Evolutionary conservation across 1,140 invertebrate species (phyloP).

Genomic region (Drosophila seguyi): DNA sequence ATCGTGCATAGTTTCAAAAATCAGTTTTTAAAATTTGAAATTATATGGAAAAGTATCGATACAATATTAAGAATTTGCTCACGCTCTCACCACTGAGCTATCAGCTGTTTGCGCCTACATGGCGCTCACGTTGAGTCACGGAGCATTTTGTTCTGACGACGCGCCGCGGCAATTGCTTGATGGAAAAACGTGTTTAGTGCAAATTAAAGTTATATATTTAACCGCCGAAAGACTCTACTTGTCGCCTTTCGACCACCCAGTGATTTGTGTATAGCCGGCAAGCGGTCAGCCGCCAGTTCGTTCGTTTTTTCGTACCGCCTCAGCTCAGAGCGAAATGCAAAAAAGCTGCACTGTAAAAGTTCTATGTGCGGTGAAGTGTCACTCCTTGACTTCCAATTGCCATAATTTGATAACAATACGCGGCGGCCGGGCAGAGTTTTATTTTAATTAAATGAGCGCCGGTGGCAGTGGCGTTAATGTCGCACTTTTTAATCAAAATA

Average conservation of each 20-base stretch:
- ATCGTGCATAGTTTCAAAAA: too few species aligned
- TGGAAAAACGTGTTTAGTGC: slow-evolving; percentile 66
- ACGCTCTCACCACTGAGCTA: neutral
- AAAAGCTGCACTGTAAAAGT: slow-evolving; percentile 46
- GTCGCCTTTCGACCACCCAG: too few species aligned
- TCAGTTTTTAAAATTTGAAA: neutral
- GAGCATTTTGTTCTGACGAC: slow-evolving; percentile 32
- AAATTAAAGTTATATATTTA: slow-evolving; percentile 19
- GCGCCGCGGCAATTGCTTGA: slow-evolving; percentile 2
- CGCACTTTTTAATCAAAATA: slow-evolving; percentile 32
- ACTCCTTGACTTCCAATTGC: slow-evolving; percentile 26
- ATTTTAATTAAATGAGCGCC: slow-evolving; percentile 26
- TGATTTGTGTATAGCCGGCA: slow-evolving; percentile 5
- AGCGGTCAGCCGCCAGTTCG: neutral
- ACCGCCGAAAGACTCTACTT: neutral
- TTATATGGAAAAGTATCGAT: neutral
- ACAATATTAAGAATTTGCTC: neutral
- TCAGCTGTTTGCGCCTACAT: slow-evolving; percentile 45
- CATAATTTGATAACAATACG: slow-evolving; percentile 78
- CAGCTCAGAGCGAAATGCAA: slow-evolving; percentile 7
- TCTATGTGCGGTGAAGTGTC: slow-evolving; percentile 34
- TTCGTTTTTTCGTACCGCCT: slow-evolving; percentile 5
- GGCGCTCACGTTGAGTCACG: slow-evolving; percentile 17
- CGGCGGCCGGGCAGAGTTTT: slow-evolving; percentile 15
- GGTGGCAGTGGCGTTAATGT: slow-evolving; percentile 19